Conservation (phyloP, 2,113 vertebrate species). For the Ictidomys tridecemlineatus region DNA sequence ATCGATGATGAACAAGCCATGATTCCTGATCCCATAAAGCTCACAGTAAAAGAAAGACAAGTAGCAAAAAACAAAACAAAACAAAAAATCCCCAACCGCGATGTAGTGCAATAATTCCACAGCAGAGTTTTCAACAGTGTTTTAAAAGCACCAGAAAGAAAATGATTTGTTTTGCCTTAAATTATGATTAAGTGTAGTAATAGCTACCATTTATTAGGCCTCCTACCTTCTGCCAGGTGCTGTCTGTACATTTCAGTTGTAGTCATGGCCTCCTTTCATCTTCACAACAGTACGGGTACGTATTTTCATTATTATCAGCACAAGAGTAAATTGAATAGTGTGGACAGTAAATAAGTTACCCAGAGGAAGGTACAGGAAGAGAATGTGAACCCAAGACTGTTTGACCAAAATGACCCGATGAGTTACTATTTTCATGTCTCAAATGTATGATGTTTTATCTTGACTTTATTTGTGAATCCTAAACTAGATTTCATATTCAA, state of each 20-base stretch:
- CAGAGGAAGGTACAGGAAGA: background rate
- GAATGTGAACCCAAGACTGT: background rate
- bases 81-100: background rate
- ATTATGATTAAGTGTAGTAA: background rate
- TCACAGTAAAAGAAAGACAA: constrained; percentile 16
- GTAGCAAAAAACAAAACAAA: background rate
- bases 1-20: background rate
- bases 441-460: background rate
- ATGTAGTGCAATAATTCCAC: background rate
- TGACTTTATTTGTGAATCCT: background rate
- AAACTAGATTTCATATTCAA: background rate
- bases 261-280: background rate
- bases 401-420: background rate
- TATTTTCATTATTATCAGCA: background rate
- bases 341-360: background rate
- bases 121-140: background rate
- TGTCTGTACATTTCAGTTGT: background rate
- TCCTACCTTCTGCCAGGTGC: background rate
- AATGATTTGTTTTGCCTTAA: constrained; percentile 46
- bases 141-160: constrained; percentile 54
- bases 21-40: background rate
- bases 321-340: background rate
- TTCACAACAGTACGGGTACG: background rate
- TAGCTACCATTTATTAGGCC: background rate
- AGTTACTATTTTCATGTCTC: background rate